phyloP scores from a whole-genome alignment of 2,113 vertebrate genomes.

The Odobenus rosmarus region DNA sequence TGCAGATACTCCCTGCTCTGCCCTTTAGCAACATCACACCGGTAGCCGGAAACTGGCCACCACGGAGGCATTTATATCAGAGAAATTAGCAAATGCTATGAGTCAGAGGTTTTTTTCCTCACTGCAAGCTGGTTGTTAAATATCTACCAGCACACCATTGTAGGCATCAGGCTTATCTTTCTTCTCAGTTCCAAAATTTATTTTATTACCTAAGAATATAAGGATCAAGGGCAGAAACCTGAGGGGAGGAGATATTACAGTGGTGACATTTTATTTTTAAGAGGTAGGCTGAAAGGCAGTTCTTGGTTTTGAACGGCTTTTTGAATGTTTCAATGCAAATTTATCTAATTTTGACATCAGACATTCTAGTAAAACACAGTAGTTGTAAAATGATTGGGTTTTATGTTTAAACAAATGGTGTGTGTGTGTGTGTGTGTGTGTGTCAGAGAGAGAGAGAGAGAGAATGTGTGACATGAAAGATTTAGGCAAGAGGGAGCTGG shows the following conservation, averaged over 20 bases:
- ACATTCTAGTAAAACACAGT: constrained; percentile 19
- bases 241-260: constrained; percentile 8
- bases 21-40: background rate
- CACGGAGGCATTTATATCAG: background rate
- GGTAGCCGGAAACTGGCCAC: background rate
- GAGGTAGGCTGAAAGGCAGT: background rate
- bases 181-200: background rate
- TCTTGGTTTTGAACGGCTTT: background rate
- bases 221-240: background rate
- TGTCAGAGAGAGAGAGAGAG: background rate
- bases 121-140: background rate
- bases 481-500: constrained; percentile 10
- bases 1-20: background rate
- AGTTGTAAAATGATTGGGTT: constrained; percentile 21
- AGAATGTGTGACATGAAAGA: background rate
- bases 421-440: background rate
- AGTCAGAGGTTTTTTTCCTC: background rate
- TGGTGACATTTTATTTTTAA: constrained; percentile 35
- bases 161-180: background rate
- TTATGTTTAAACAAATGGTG: constrained; percentile 30
- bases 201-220: constrained; percentile 1
- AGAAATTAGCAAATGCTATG: background rate
- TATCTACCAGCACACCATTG: background rate
- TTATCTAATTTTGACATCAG: constrained; percentile 44
- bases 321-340: background rate